These are phyloP conservation scores for Omphaloscelis lunosa DNA, from an alignment of 2,888 invertebrate genomes.

Conservation along the genomic window DNA sequence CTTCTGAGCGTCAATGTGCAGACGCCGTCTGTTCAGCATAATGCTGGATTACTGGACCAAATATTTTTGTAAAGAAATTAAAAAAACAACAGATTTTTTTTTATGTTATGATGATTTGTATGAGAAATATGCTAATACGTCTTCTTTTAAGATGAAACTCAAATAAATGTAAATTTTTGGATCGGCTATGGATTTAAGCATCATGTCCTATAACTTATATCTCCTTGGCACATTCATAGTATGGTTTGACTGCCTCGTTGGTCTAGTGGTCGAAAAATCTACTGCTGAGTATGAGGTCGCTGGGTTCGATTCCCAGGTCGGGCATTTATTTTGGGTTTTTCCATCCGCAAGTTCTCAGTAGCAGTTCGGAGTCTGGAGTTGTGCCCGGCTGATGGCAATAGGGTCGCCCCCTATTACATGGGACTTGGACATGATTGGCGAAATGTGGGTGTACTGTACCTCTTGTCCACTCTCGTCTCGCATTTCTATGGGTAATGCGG, in stretches of 20 bases:
- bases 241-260: not conserved
- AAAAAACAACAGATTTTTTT: not conserved
- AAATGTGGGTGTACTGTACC: no score
- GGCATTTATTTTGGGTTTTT: no score
- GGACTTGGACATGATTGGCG: no score
- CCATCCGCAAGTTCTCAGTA: no score
- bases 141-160: not conserved
- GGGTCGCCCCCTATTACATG: no score
- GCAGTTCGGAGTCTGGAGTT: no score
- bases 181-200: not conserved
- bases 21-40: slow-evolving; percentile 62
- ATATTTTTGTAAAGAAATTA: slow-evolving; percentile 1
- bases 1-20: slow-evolving; percentile 87
- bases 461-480: no score
- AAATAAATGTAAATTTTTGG: not conserved
- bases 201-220: not conserved
- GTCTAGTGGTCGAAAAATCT: not conserved
- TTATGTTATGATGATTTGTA: not conserved
- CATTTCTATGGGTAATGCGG: no score
- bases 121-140: not conserved
- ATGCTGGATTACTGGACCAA: slow-evolving; percentile 34
- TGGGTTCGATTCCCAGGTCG: not conserved
- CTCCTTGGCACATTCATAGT: not conserved
- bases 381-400: no score
- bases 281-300: not conserved